These are phyloP conservation scores for Philypnodon macrostomus DNA, from an alignment of 2,797 vertebrate genomes.

Conservation along the genomic window DNA sequence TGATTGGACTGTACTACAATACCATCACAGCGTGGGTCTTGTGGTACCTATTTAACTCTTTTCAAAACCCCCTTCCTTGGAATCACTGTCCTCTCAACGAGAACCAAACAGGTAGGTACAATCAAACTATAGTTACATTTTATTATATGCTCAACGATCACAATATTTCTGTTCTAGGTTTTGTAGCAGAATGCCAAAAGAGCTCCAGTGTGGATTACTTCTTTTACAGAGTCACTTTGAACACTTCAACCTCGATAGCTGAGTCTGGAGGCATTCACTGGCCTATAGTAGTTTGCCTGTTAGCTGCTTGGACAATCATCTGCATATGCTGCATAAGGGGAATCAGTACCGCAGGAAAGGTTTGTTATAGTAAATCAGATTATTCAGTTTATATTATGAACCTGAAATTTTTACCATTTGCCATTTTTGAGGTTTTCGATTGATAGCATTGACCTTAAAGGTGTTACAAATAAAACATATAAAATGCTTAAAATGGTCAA, in stretches of 20 bases:
- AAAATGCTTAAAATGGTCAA: no score
- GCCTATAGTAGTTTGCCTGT: constrained; percentile 83
- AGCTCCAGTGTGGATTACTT: constrained; percentile 90
- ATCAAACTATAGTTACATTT: neutral
- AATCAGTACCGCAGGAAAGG: constrained; percentile 94
- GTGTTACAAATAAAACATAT: no score
- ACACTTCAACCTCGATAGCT: constrained; percentile 76
- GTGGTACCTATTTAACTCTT: constrained; percentile 98
- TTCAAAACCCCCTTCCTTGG: constrained; percentile 92
- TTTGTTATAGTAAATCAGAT: constrained; percentile 51
- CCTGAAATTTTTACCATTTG: no score
- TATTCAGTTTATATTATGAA: no score
- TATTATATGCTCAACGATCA: neutral
- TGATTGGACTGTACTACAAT: constrained; percentile 89
- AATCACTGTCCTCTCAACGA: constrained; percentile 78
- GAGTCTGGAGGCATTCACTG: constrained; percentile 85
- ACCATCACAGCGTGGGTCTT: constrained; percentile 91
- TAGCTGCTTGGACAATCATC: constrained; percentile 82
- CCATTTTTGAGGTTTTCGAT: no score
- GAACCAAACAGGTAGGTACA: constrained; percentile 81
- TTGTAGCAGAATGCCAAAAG: constrained; percentile 78
- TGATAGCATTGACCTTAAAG: no score
- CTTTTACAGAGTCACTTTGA: constrained; percentile 89
- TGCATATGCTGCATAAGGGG: constrained; percentile 85
- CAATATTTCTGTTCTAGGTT: constrained; percentile 63